Evolutionary conservation across 2,797 vertebrate species (phyloP), one percentile per base, ranked within the genome.

Genomic region (Telmatherina bonti): DNA sequence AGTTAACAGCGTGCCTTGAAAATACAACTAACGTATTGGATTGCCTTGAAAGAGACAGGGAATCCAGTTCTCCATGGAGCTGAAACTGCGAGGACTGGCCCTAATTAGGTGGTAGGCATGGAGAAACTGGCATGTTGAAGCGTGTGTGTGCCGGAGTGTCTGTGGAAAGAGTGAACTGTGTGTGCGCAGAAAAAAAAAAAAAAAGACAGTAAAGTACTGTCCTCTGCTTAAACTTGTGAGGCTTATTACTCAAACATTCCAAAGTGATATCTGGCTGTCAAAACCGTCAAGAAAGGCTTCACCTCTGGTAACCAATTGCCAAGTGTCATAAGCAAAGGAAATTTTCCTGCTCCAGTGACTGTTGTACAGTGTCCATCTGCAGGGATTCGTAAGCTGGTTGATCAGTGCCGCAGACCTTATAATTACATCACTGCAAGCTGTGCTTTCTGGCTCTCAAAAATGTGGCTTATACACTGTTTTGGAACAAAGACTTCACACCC

Each of bases 61-160:
- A 84, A 84, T 83, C 52, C 78, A 83, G 87, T 85, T 87, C 89
- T 90, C 79, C 90, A 83, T 84, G 74, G 83, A 85, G 82, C 86
- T 72, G 80, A 86, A 88, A 89, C 88, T 91, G 91, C 84, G 89
- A 90, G 87, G 86, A 87, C 84, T 85, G 78, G 81, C 78, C 83
- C 90, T 95, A 93, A 94, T 94, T 94, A 92, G 91, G 86, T 85
- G 86, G 85, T 89, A 87, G 86, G 80, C 80, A 90, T 84, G 71
- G 76, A 85, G 84, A 91, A 86, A 85, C 74, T 88, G 87, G 86
- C 84, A 87, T 86, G 78, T 87, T 88, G 84, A 86, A 67, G 62
- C 57, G 41, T 43, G 70, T 76, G 35, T 61, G 61, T 73, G 18
- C 22, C 31, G 67, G 41, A 57, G 43, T 36, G 56, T 61, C 35